Conservation (phyloP, 2,888 invertebrate species). For the Tubulanus polymorphus region DNA sequence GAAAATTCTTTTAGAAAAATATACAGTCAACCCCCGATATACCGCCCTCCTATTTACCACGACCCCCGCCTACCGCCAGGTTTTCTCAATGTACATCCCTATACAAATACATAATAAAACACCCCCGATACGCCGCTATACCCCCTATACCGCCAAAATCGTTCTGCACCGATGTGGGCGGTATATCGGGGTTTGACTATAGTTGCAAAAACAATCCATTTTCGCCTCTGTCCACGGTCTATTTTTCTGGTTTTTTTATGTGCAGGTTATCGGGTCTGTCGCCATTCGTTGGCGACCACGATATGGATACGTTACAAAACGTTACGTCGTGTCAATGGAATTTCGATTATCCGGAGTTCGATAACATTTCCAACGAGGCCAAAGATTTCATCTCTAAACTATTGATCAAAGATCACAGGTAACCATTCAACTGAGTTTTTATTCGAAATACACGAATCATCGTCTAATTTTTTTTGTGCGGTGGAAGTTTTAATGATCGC, state of each 20-base stretch:
- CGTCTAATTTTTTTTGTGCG: not conserved
- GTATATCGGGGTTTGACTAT: too few relatives aligned
- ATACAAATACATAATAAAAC: too few relatives aligned
- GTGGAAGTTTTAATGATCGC: not conserved
- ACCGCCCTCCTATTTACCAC: not conserved
- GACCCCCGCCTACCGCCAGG: too few relatives aligned
- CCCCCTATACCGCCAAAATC: too few relatives aligned
- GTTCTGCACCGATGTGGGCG: too few relatives aligned
- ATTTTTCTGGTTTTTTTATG: constrained; percentile 3
- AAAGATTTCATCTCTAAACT: constrained; percentile 93
- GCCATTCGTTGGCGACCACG: constrained; percentile 97
- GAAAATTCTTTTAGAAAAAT: too few relatives aligned
- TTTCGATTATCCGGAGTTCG: constrained; percentile 95
- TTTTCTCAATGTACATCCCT: too few relatives aligned
- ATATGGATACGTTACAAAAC: constrained; percentile 97
- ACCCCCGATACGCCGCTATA: too few relatives aligned
- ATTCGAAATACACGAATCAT: too few relatives aligned
- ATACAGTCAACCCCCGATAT: too few relatives aligned
- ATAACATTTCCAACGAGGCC: constrained; percentile 87
- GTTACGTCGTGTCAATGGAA: constrained; percentile 96
- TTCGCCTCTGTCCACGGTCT: not conserved
- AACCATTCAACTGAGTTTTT: constrained; percentile 10
- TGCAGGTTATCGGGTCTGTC: constrained; percentile 81
- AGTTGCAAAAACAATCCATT: not conserved
- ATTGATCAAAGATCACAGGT: constrained; percentile 71